Conservation (phyloP, 2,888 invertebrate species). For the Luperina nickerlii region DNA sequence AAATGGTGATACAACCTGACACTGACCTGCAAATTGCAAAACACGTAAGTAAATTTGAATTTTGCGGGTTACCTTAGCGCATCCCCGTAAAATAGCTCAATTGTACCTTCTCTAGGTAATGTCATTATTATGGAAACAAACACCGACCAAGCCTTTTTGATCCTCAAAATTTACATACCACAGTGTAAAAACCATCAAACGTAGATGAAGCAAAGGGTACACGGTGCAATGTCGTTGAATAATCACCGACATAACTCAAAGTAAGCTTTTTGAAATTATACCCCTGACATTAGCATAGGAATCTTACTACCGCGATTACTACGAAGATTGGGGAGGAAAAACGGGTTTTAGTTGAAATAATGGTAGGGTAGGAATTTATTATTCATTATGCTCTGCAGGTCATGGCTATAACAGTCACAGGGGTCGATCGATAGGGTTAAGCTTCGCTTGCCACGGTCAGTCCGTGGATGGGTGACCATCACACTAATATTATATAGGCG, state of each 20-base stretch:
- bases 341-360: conserved; percentile 14
- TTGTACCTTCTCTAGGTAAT: not conserved
- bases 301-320: conserved; percentile 38
- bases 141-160: conserved; percentile 27
- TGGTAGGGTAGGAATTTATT: not conserved
- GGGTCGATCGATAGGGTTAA: not conserved
- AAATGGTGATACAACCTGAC: no score
- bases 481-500: no score
- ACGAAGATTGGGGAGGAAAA: not conserved
- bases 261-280: conserved; percentile 56
- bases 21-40: no score
- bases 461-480: not conserved
- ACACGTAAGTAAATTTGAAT: no score
- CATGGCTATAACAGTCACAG: not conserved
- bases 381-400: not conserved
- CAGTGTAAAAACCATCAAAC: conserved; percentile 40
- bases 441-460: not conserved
- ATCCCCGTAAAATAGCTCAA: not conserved
- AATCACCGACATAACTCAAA: conserved; percentile 61
- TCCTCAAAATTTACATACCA: conserved; percentile 44
- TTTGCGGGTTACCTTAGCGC: no score
- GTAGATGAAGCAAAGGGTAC: conserved; percentile 34
- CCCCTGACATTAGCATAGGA: conserved; percentile 59
- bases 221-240: conserved; percentile 57
- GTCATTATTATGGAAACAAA: conserved; percentile 48